Evolutionary conservation across 2,797 vertebrate species (phyloP).

Genomic region (Uromys caudimaculatus): DNA sequence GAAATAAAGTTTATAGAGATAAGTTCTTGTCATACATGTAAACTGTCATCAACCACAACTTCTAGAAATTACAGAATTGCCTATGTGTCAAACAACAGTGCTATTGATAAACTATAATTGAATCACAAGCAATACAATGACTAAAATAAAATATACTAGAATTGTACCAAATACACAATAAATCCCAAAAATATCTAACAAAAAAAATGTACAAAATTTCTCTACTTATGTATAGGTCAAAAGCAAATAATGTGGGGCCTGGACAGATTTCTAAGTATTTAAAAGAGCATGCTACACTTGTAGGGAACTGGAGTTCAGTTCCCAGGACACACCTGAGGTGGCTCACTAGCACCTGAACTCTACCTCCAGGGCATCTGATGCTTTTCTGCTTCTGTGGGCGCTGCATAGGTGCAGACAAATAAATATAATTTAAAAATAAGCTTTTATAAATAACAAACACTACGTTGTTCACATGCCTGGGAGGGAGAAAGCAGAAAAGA

Average conservation of each 20-base stretch:
- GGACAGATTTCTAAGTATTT: neutral
- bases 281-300: neutral
- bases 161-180: neutral
- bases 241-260: neutral
- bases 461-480: neutral
- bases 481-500: neutral
- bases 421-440: neutral
- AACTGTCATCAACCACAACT: neutral
- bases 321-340: neutral
- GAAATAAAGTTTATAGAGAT: neutral
- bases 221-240: neutral
- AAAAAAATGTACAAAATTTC: neutral
- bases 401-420: neutral
- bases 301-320: neutral
- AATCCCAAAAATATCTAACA: slow-evolving; percentile 9
- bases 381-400: neutral
- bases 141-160: neutral
- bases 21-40: neutral
- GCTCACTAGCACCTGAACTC: neutral
- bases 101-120: neutral
- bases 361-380: neutral
- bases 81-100: neutral
- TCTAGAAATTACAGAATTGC: neutral
- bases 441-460: neutral
- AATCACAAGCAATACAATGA: neutral